A percentile compares a stretch with the other conserved stretches of the same genome.
These are phyloP conservation scores for Eristalinus aeneus DNA, from an alignment of 2,888 invertebrate species.

Conservation along the genomic window DNA sequence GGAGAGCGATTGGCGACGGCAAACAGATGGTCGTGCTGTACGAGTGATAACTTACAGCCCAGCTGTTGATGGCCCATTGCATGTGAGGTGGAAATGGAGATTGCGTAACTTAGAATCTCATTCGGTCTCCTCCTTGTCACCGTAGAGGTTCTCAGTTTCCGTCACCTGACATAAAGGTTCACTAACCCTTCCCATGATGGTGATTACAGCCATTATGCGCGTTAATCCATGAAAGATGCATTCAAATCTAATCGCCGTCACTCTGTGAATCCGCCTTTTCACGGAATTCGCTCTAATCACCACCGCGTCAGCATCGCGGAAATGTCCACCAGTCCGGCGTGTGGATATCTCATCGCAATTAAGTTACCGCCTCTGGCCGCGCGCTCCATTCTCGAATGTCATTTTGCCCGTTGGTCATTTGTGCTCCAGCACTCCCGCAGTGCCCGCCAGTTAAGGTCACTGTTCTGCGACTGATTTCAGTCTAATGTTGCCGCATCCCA, in stretches of 20 bases:
- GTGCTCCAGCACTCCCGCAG: not conserved
- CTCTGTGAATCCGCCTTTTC: not conserved
- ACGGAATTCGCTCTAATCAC: not conserved
- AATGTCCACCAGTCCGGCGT: not conserved
- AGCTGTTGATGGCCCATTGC: not conserved
- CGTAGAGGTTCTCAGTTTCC: not conserved
- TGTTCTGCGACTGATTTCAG: not conserved
- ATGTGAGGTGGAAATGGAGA: too few relatives aligned
- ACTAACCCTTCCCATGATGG: not conserved
- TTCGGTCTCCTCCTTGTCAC: too few relatives aligned
- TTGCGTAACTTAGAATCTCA: too few relatives aligned
- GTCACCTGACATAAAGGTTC: not conserved
- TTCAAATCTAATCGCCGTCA: not conserved
- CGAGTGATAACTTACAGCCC: not conserved
- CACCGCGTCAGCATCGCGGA: not conserved
- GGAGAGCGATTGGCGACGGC: not conserved
- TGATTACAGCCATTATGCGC: not conserved
- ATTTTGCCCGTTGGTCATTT: not conserved
- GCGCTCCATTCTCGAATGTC: not conserved
- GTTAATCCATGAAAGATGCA: not conserved
- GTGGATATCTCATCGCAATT: not conserved
- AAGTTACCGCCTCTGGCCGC: not conserved
- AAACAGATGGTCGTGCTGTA: too few relatives aligned
- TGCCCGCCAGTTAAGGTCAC: not conserved
- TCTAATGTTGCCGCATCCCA: not conserved